Conservation (phyloP, 1,140 invertebrate species). For the Adoxophyes honmai region DNA sequence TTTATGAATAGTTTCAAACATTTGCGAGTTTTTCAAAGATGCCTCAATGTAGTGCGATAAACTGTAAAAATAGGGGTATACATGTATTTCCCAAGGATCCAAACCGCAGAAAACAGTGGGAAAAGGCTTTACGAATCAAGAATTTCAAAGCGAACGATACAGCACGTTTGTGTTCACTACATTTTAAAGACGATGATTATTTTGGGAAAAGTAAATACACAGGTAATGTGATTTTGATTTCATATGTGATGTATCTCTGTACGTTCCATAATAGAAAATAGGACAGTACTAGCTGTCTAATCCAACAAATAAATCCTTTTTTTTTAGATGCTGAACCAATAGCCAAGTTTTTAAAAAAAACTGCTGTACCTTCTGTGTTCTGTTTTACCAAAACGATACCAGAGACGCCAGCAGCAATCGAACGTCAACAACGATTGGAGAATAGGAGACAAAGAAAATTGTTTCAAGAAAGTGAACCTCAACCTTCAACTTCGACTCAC, state of each 20-base stretch:
- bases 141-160: not conserved
- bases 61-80: not conserved
- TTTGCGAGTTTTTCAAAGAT: not conserved
- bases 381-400: not conserved
- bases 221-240: no score
- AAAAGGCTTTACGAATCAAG: not conserved
- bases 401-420: not conserved
- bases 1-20: not conserved
- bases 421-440: not conserved
- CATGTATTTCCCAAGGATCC: not conserved
- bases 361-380: not conserved
- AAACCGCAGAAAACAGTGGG: not conserved
- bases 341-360: not conserved
- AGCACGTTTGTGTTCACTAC: not conserved
- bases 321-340: not conserved
- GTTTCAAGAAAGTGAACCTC: not conserved
- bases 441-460: not conserved
- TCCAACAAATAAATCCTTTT: not conserved
- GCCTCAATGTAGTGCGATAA: not conserved
- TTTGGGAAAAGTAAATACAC: not conserved
- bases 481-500: not conserved
- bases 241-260: not conserved
- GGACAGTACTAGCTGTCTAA: not conserved
- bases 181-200: constrained; percentile 1
- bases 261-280: no score